Evolutionary conservation across 2,113 vertebrate species (phyloP).

Genomic region (Boleophthalmus pectinirostris): DNA sequence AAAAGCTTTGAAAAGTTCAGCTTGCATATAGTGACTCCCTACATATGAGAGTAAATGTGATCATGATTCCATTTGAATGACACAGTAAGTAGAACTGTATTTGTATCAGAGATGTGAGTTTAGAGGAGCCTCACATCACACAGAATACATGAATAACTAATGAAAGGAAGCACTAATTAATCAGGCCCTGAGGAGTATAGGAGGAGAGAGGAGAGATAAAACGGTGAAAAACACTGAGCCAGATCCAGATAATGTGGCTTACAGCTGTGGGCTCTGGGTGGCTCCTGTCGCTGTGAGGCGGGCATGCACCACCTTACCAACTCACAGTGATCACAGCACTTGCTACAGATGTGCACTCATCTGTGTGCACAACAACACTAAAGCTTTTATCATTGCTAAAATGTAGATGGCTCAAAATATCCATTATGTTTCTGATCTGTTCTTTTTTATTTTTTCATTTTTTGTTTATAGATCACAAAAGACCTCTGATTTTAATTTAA

Average conservation of each 20-base stretch:
- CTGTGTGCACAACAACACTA: no score
- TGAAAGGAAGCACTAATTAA: not conserved
- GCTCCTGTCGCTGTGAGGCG: not conserved
- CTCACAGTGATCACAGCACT: not conserved
- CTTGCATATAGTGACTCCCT: no score
- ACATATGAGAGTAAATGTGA: not conserved
- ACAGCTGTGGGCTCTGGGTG: not conserved
- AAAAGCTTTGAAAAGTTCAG: no score
- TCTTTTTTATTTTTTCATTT: no score
- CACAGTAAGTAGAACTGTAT: no score
- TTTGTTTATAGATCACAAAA: no score
- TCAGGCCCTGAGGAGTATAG: not conserved
- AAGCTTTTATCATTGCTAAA: no score
- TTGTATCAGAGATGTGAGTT: not conserved
- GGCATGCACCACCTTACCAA: not conserved
- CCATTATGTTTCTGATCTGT: no score
- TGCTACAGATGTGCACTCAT: no score
- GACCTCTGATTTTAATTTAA: no score
- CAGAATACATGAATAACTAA: conserved; percentile 1
- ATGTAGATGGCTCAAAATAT: no score
- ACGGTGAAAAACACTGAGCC: not conserved
- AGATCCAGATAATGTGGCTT: not conserved
- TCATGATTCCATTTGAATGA: no score
- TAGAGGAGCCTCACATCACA: not conserved
- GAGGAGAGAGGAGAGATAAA: not conserved